Evolutionary conservation across 2,888 invertebrate species (phyloP).

Genomic region (Epistrophe grossulariae): DNA sequence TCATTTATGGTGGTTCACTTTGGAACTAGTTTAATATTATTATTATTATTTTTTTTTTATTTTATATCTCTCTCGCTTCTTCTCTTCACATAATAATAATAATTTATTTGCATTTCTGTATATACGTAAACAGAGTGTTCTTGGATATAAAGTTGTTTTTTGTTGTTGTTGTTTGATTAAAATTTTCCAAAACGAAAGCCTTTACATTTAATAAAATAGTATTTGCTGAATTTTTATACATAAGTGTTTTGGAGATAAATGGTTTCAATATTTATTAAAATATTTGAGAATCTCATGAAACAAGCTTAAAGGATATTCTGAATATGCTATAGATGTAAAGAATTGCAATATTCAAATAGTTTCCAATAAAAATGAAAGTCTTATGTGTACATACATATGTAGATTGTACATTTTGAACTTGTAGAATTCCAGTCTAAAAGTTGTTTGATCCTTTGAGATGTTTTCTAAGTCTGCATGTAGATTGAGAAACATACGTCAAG

Average conservation of each 20-base stretch:
- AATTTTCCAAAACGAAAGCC: conserved; percentile 46
- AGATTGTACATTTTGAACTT: not conserved
- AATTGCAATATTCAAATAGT: not conserved
- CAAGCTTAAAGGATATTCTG: not conserved
- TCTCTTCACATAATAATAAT: conserved; percentile 44
- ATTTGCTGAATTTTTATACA: too few species aligned
- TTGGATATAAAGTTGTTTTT: conserved; percentile 6
- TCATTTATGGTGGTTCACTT: conserved; percentile 53
- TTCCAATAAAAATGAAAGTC: not conserved
- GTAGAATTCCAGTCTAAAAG: not conserved
- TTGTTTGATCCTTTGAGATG: not conserved
- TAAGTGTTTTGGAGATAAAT: too few species aligned
- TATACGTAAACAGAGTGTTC: conserved; percentile 35
- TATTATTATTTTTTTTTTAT: conserved; percentile 7
- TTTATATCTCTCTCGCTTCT: not conserved
- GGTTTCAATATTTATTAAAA: too few species aligned
- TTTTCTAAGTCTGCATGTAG: too few species aligned
- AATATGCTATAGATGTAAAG: not conserved
- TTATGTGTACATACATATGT: not conserved
- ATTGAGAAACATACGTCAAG: too few species aligned
- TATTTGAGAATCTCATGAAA: too few species aligned
- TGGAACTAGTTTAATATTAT: conserved; percentile 51
- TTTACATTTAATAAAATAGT: conserved; percentile 17
- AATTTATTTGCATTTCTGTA: conserved; percentile 66
- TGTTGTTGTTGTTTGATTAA: not conserved